Evolutionary conservation across 2,888 invertebrate species (phyloP), one percentile per base, ranked within the genome.

Genomic region (Erebia aethiops): DNA sequence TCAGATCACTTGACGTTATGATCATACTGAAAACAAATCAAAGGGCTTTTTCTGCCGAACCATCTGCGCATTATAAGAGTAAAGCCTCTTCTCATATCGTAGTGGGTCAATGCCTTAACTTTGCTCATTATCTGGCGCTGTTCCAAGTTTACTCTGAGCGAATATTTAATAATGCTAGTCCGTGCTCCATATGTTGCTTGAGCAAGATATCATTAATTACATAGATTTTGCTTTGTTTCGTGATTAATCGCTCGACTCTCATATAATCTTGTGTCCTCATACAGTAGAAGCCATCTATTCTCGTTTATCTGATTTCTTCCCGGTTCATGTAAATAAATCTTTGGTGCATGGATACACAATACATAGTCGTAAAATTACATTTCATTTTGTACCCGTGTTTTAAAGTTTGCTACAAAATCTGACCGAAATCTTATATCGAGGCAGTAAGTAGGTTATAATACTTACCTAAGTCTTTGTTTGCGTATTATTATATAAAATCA

Each of bases 91-190:
- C 16, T 16, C 0, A 7, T 54, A n/a, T 54, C 7, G 21, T 35
- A 67, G 67, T 58, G 49, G n/a, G 58, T 49, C 49, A n/a, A 11
- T n/a, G 9, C 57, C 26, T 26, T 67, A 35, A 21, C 46, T 76
- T 71, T 70, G 70, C 71, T 74, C 68, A 75, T 77, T 77, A 75
- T 74, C 74, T 77, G 76, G 77, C 74, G 69, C 52, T 68, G 65
- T 69, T 76, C 77, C 76, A 77, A 75, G 66, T 76, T 69, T 52
- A 71, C 69, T 73, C 69, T 73, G 68, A 75, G 67, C 67, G 72
- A 75, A 76, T 77, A 73, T 77, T 78, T 76, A 75, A 75, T 76
- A 76, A 72, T 67, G 70, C 74, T 74, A 70, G 74, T 72, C 69
- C 69, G 64, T 65, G 74, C 75, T 75, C 71, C 72, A 76, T 73